Evolutionary conservation across 2,113 vertebrate genomes (phyloP), one percentile per base, ranked within the genome.

Genomic region (Cephalopholis sonnerati): DNA sequence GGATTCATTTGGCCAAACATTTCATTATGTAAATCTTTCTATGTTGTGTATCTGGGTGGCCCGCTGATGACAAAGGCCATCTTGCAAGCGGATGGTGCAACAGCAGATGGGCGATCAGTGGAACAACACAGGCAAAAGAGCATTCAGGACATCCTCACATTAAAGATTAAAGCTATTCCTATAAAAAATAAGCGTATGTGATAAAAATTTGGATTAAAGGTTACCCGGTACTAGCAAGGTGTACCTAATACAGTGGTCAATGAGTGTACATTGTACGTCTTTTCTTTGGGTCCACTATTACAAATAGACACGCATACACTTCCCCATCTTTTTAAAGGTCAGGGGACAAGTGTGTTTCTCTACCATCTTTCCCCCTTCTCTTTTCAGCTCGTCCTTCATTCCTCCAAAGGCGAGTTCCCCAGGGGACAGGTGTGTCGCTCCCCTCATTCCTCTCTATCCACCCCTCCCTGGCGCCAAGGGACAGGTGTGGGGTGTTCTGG

Each of bases 401-500:
- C 69, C n/a, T 69, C 65, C 62, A 50, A 27, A 58, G 81, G 55
- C 2, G 12, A 74, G 20, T 66, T 86, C 77, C 78, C 61, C 61
- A 66, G 82, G 86, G 77, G 88, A 89, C 87, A 92, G 91, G 78
- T 91, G 89, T 83, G 76, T 76, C 68, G 0, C 79, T 36, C 27
- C 18, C 54, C 22, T 64, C 24, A 20, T 63, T 84, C 78, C 75
- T 54, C 64, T 59, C 63, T 15, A 39, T 69, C 57, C 65, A 63
- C 73, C 79, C 85, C 76, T 82, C 74, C 78, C 74, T 86, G 82
- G 83, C 73, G 41, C 79, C 78, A 85, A 64, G 32, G 83, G 88
- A 90, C 93, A 93, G 93, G 92, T 93, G 91, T 82, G 79, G 53
- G 32, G 71, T 91, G 77, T 24, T 24, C 48, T 90, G 90, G 75